Conservation (phyloP, 2,888 invertebrate species). For the Ctena decussata region DNA sequence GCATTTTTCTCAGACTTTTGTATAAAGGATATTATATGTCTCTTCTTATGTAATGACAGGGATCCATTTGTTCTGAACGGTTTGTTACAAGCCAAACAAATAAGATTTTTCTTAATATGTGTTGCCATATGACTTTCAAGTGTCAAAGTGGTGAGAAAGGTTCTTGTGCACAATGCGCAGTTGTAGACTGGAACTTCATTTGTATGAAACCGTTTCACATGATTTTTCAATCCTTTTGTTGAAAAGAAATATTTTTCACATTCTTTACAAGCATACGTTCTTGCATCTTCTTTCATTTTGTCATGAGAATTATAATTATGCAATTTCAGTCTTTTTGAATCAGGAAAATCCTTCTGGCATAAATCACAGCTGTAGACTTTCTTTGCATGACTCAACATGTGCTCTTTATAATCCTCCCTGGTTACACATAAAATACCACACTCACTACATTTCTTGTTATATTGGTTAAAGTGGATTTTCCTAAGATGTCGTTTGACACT, state of each 20-base stretch:
- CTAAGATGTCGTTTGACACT: slow-evolving; percentile 65
- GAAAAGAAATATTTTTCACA: slow-evolving; percentile 65
- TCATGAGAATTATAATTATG: slow-evolving; percentile 66
- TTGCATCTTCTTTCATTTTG: slow-evolving; percentile 29
- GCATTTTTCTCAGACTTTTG: neutral
- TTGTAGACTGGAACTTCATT: slow-evolving; percentile 45
- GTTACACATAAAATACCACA: slow-evolving; percentile 61
- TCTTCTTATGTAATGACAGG: slow-evolving; percentile 56
- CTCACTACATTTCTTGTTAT: slow-evolving; percentile 63
- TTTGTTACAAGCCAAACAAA: slow-evolving; percentile 54
- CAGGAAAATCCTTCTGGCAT: slow-evolving; percentile 60
- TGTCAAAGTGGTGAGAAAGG: slow-evolving; percentile 31
- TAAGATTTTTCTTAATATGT: slow-evolving; percentile 50
- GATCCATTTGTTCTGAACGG: slow-evolving; percentile 46
- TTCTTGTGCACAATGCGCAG: slow-evolving; percentile 53
- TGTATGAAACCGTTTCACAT: slow-evolving; percentile 48
- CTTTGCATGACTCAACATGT: slow-evolving; percentile 52
- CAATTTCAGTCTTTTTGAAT: slow-evolving; percentile 58
- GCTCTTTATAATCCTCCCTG: slow-evolving; percentile 57
- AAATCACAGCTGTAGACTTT: slow-evolving; percentile 58
- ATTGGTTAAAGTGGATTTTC: slow-evolving; percentile 64
- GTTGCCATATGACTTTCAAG: slow-evolving; percentile 56
- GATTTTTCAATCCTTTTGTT: slow-evolving; percentile 64
- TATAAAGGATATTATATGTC: slow-evolving; percentile 46
- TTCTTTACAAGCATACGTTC: slow-evolving; percentile 37